A percentile compares a stretch with the other conserved stretches of the same genome.
Evolutionary conservation across 2,113 vertebrate species (phyloP).

Genomic region (Alligator mississippiensis): DNA sequence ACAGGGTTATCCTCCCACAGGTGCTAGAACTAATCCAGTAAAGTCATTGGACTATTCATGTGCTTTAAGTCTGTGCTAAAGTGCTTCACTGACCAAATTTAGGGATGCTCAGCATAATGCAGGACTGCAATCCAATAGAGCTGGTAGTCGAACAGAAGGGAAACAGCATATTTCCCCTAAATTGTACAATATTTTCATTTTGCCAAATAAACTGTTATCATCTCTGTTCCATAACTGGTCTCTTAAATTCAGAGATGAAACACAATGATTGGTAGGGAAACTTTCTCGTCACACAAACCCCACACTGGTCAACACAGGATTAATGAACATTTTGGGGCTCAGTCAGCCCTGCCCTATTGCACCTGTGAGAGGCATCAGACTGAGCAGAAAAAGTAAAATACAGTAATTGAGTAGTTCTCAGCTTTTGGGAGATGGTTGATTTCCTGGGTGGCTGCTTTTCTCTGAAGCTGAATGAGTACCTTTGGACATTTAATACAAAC

Average conservation of each 20-base stretch:
- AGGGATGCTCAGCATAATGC: background rate
- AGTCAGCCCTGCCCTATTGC: background rate
- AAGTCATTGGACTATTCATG: background rate
- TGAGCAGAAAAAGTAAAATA: background rate
- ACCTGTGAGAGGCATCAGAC: background rate
- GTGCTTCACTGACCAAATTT: background rate
- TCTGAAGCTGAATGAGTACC: background rate
- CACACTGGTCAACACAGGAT: background rate
- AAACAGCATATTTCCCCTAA: background rate
- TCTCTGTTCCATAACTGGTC: rapidly evolving
- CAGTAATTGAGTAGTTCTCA: background rate
- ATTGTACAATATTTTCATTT: background rate
- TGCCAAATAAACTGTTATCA: background rate
- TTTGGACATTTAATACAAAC: too few relatives aligned
- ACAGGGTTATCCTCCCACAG: background rate
- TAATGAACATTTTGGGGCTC: background rate
- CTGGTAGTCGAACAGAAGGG: background rate
- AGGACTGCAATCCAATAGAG: rapidly evolving
- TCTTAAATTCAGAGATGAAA: background rate
- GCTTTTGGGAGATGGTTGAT: background rate
- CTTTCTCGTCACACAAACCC: background rate
- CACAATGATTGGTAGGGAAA: background rate
- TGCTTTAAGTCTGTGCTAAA: background rate
- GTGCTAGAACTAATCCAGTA: background rate
- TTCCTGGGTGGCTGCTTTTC: background rate